Evolutionary conservation across 2,113 vertebrate genomes (phyloP).

Genomic region (Aspiorhynchus laticeps): DNA sequence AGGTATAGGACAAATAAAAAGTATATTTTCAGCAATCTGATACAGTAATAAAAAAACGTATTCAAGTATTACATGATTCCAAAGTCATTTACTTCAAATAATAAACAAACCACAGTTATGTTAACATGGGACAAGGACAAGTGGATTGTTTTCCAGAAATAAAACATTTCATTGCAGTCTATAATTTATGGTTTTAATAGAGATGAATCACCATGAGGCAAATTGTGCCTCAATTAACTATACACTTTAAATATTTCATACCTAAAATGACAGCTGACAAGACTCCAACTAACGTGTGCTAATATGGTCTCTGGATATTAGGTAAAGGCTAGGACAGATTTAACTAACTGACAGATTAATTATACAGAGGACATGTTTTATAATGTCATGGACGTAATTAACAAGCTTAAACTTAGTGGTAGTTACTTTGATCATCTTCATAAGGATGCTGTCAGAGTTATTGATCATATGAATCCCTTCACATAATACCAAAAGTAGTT

Average conservation of each 20-base stretch:
- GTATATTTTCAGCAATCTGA: neutral
- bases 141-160: neutral
- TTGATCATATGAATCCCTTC: neutral
- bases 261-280: neutral
- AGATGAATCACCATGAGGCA: neutral
- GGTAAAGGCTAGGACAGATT: neutral
- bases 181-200: neutral
- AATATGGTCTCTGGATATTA: neutral
- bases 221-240: neutral
- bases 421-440: constrained; percentile 9
- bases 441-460: neutral
- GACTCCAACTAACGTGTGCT: neutral
- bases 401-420: constrained; percentile 4
- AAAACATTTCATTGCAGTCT: too few relatives aligned
- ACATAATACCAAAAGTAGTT: neutral
- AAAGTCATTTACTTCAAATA: neutral
- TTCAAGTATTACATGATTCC: neutral
- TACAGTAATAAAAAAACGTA: neutral
- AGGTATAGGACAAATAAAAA: neutral
- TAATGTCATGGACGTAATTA: constrained; percentile 12
- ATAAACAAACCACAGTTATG: neutral
- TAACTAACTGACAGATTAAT: neutral
- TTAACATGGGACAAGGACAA: neutral
- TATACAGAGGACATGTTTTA: neutral
- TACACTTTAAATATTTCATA: neutral